These are phyloP conservation scores for Thrips palmi DNA, from an alignment of 1,140 invertebrate species.

Conservation along the genomic window DNA sequence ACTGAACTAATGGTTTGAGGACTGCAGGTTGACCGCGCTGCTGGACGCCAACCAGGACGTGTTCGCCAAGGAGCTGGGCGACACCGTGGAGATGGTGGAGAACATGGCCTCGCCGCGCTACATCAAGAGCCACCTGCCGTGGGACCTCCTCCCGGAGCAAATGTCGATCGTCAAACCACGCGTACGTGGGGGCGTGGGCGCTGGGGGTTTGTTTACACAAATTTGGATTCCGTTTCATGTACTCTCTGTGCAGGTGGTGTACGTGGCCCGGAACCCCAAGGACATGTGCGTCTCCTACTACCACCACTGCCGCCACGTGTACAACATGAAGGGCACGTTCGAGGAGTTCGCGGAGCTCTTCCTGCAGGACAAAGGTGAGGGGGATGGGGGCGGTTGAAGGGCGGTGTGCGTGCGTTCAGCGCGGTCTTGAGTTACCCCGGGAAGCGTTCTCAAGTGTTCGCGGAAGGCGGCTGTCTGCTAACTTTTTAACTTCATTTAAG, in stretches of 20 bases:
- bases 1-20: too few relatives aligned
- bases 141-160: slow-evolving; percentile 45
- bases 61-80: slow-evolving; percentile 26
- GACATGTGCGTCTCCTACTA: slow-evolving; percentile 85
- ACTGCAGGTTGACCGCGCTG: slow-evolving; percentile 26
- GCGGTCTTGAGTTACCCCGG: slow-evolving; percentile 46
- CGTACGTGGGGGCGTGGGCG: slow-evolving; percentile 26
- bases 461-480: too few relatives aligned
- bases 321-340: slow-evolving; percentile 47
- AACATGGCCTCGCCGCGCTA: slow-evolving; percentile 47
- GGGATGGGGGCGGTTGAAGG: slow-evolving; percentile 23
- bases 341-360: slow-evolving; percentile 69
- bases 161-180: slow-evolving; percentile 50
- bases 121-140: slow-evolving; percentile 65
- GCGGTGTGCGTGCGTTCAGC: slow-evolving; percentile 33
- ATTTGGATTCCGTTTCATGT: slow-evolving; percentile 7
- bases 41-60: slow-evolving; percentile 26
- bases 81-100: slow-evolving; percentile 48
- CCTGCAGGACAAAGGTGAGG: slow-evolving; percentile 37
- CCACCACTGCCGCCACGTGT: slow-evolving; percentile 58
- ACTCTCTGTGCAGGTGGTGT: slow-evolving; percentile 44
- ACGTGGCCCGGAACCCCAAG: slow-evolving; percentile 81
- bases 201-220: too few relatives aligned
- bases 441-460: slow-evolving; percentile 42
- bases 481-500: slow-evolving; percentile 2